These are phyloP conservation scores for Meliscaeva auricollis DNA, from an alignment of 2,888 invertebrate species.

Conservation along the genomic window DNA sequence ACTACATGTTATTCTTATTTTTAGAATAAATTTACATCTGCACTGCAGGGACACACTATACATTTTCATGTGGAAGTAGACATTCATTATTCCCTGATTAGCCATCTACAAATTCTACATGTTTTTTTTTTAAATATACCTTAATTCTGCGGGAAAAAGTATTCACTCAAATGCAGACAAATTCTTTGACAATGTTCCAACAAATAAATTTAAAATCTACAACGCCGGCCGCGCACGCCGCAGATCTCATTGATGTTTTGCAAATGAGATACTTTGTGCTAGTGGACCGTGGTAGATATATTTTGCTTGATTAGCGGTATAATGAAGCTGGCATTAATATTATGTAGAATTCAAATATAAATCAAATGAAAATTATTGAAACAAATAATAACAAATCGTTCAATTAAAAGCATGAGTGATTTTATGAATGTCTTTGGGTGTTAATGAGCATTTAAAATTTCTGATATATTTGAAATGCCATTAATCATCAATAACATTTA, in stretches of 20 bases:
- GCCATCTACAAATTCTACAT: slow-evolving; percentile 31
- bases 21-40: not conserved
- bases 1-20: slow-evolving; percentile 6
- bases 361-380: slow-evolving; percentile 36
- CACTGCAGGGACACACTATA: not conserved
- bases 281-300: not conserved
- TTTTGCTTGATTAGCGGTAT: not conserved
- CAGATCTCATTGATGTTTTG: not conserved
- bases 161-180: not conserved
- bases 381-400: slow-evolving; percentile 35
- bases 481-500: slow-evolving; percentile 78
- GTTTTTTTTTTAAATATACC: not conserved
- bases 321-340: not conserved
- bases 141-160: slow-evolving; percentile 15
- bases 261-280: not conserved
- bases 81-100: slow-evolving; percentile 57
- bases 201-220: slow-evolving; percentile 43
- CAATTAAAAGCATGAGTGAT: slow-evolving; percentile 34
- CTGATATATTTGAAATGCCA: not conserved
- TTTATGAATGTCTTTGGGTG: slow-evolving; percentile 1
- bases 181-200: slow-evolving; percentile 64
- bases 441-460: slow-evolving; percentile 2
- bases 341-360: not conserved
- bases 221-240: not conserved
- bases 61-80: slow-evolving; percentile 41